These are phyloP conservation scores for Tenualosa thibaudeaui DNA, from an alignment of 2,797 vertebrate genomes.

Conservation along the genomic window DNA sequence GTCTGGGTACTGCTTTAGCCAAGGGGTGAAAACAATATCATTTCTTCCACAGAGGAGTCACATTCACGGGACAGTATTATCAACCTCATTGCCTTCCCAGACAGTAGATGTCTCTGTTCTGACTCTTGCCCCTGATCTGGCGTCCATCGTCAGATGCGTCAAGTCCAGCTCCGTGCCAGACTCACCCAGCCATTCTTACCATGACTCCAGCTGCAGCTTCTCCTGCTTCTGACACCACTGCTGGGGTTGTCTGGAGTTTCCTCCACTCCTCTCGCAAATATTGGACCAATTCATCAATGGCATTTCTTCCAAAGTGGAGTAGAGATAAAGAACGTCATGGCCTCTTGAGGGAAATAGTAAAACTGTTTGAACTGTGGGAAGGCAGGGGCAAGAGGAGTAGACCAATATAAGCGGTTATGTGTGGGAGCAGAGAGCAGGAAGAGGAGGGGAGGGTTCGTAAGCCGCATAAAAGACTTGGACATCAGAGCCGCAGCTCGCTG, in stretches of 20 bases:
- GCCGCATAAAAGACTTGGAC: background rate
- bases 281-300: conserved; percentile 32
- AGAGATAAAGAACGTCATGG: conserved; percentile 30
- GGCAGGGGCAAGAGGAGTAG: background rate
- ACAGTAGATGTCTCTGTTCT: background rate
- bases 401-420: background rate
- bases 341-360: conserved; percentile 31
- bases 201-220: conserved; percentile 10
- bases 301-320: conserved; percentile 10
- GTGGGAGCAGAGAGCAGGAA: conserved; percentile 1
- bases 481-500: background rate
- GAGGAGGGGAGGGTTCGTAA: background rate
- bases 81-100: background rate
- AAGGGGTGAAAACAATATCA: no score
- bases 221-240: background rate
- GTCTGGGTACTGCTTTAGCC: no score
- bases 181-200: conserved; percentile 38
- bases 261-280: conserved; percentile 45
- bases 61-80: no score
- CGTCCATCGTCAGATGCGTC: background rate
- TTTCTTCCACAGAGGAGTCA: no score
- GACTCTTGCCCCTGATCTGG: background rate
- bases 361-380: conserved; percentile 31
- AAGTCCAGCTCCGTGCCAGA: background rate
- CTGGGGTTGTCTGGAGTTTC: conserved; percentile 45